Base-by-base conservation (phyloP, 1,140 invertebrate species). In the Heterodera schachtii region DNA sequence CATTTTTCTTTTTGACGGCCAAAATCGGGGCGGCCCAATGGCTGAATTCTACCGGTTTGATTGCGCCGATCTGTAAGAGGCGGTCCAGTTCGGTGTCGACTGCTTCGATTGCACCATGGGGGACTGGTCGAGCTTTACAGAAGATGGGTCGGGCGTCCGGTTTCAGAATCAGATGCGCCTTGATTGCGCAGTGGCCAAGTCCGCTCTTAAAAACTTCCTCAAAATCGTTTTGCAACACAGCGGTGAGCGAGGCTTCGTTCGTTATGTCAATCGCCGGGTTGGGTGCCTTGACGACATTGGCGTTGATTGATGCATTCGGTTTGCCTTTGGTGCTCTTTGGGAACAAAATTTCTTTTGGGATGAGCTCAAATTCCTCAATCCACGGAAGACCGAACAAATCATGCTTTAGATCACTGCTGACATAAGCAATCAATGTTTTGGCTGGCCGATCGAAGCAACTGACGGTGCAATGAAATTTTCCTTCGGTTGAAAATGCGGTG, bases 371-470 rank as follows among this genome's bases (percentile, higher is more conserved):
- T 60, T 7, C 74, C n/a, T 75, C 46, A 66, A 75, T 44, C 44
- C 74, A 75, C 19, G 74, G 74, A 7, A 75, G 11, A 1, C 74
- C 74, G 4, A 75, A 57, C n/a, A 75, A 75, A 66, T 75, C 74
- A 21, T 75, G 21, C 8, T 75, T 21, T 8, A 75, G 1, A 1
- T 21, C 73, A 16, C 44, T 21, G 41, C 73, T 31, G 31, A 31
- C 31, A 57, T 75, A 75, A 75, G 73, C 73, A 5, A 57, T 75
- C 52, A 75, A 7, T 75, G 57, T n/a, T 4, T 57, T 52, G 8
- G n/a, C 1, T 75, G 41, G n/a, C 41, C 19, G 7, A 9, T 19
- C 67, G 8, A 69, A 69, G 11, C 6, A 8, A 8, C 41, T 69
- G 41, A 76, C 75, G 3, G n/a, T 57, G 60, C 75, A 47, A 46